These are phyloP conservation scores for Pararge aegeria DNA, from an alignment of 1,140 invertebrate species.

Conservation along the genomic window DNA sequence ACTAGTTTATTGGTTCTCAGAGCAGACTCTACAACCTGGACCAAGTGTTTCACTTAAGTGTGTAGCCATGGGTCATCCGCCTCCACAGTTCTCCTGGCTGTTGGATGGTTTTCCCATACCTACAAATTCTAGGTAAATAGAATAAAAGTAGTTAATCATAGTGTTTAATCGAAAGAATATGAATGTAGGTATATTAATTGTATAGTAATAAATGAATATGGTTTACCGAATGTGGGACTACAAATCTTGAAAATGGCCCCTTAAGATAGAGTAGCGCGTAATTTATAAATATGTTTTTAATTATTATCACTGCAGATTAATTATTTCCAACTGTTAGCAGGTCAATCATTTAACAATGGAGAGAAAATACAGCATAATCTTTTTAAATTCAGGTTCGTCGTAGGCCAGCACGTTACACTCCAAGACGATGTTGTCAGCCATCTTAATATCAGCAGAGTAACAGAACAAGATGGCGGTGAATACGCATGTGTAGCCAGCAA, in stretches of 20 bases:
- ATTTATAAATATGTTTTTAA: too few species aligned
- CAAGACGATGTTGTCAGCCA: slow-evolving; percentile 96
- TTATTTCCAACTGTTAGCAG: too few species aligned
- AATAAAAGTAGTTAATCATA: neutral
- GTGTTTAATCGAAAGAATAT: too few species aligned
- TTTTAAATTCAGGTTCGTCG: slow-evolving; percentile 84
- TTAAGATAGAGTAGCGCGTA: too few species aligned
- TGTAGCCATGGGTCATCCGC: slow-evolving; percentile 93
- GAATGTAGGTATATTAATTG: too few species aligned
- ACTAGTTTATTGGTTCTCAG: slow-evolving; percentile 93
- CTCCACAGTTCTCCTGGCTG: slow-evolving; percentile 93
- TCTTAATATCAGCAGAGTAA: slow-evolving; percentile 94
- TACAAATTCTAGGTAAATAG: slow-evolving; percentile 66
- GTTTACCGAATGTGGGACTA: too few species aligned
- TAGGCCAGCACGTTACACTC: slow-evolving; percentile 94
- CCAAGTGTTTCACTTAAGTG: slow-evolving; percentile 94
- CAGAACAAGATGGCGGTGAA: slow-evolving; percentile 94
- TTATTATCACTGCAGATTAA: too few species aligned
- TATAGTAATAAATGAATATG: too few species aligned
- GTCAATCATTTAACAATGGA: too few species aligned
- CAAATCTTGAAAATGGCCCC: too few species aligned
- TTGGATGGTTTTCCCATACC: slow-evolving; percentile 91
- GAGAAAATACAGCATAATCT: neutral
- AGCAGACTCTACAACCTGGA: slow-evolving; percentile 93
- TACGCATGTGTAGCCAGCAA: slow-evolving; percentile 94